Evolutionary conservation across 2,888 invertebrate genomes (phyloP).

Genomic region (Odontocolon sp.): DNA sequence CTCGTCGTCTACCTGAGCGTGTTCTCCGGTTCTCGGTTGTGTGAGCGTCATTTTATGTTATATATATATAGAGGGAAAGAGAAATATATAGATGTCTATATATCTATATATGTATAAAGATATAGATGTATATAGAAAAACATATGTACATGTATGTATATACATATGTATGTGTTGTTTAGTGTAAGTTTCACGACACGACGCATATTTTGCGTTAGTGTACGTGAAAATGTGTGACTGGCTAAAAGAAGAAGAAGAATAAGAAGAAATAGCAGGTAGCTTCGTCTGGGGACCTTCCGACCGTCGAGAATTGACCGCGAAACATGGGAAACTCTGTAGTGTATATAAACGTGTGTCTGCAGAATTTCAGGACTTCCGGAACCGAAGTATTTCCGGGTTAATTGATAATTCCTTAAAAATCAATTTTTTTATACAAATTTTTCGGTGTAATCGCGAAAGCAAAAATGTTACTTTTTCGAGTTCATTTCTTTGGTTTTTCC

Average conservation of each 20-base stretch:
- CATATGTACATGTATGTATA: conserved; percentile 1
- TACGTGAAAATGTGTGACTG: conserved; percentile 6
- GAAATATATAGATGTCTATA: neutral
- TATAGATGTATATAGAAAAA: neutral
- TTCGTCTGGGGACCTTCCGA: conserved; percentile 43
- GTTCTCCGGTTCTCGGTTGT: conserved; percentile 3
- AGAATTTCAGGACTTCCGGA: neutral
- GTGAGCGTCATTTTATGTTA: conserved; percentile 37
- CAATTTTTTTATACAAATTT: neutral
- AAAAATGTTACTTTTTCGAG: neutral
- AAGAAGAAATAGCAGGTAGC: conserved; percentile 55
- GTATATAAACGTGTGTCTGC: neutral
- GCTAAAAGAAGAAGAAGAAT: conserved; percentile 37
- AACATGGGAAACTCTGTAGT: neutral
- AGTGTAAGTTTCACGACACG: neutral
- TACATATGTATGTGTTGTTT: neutral
- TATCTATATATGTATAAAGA: neutral
- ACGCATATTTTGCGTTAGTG: neutral
- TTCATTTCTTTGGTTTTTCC: neutral
- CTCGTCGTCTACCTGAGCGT: conserved; percentile 51
- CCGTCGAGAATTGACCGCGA: conserved; percentile 26
- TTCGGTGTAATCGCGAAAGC: neutral
- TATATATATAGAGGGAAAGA: conserved; percentile 20
- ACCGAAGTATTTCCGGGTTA: no score
- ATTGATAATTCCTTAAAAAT: no score